Evolutionary conservation across 2,113 vertebrate genomes (phyloP).

Genomic region (Pantherophis guttatus): DNA sequence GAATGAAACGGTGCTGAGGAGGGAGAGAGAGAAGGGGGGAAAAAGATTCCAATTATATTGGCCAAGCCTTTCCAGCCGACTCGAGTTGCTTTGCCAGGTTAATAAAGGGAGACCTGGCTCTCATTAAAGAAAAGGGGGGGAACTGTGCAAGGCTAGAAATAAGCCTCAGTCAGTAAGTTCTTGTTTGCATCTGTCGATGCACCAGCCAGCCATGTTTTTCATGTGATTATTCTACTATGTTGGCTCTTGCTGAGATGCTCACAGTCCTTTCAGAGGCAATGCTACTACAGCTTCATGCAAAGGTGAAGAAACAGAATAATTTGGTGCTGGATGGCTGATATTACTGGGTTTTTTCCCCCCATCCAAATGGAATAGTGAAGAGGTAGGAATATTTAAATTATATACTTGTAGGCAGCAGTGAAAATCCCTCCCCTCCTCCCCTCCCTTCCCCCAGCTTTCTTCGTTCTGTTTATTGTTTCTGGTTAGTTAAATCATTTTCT

Average conservation of each 20-base stretch:
- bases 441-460: constrained; percentile 10
- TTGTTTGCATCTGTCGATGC: constrained; percentile 69
- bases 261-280: constrained; percentile 59
- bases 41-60: constrained; percentile 30
- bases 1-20: constrained; percentile 15
- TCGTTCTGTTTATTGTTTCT: constrained; percentile 56
- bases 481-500: constrained; percentile 64
- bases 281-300: constrained; percentile 51
- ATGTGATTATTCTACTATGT: constrained; percentile 56
- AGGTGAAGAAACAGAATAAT: constrained; percentile 19
- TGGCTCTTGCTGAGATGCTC: constrained; percentile 68
- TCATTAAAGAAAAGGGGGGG: not conserved
- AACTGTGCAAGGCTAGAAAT: constrained; percentile 51
- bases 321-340: not conserved
- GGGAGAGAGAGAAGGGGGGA: not conserved
- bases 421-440: not conserved
- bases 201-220: constrained; percentile 82
- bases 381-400: not conserved
- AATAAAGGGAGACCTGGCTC: not conserved
- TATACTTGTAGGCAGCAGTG: constrained; percentile 30
- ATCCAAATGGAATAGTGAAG: not conserved
- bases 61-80: constrained; percentile 43
- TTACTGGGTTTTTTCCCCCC: not conserved
- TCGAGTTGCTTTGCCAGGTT: constrained; percentile 16
- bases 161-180: constrained; percentile 68